Conservation (phyloP, 2,888 invertebrate species). For the Drosophila hamatofila region DNA sequence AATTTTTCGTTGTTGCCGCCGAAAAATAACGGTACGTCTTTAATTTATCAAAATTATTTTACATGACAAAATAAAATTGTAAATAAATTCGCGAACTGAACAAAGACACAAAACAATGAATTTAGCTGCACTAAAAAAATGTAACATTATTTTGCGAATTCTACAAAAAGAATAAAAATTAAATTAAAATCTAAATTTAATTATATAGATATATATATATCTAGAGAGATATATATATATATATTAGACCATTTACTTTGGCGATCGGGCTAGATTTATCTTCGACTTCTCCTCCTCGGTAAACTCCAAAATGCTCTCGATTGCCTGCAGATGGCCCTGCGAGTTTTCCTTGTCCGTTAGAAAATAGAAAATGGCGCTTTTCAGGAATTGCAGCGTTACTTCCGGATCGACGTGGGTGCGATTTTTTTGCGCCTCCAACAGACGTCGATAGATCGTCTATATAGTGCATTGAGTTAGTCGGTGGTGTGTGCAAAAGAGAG, state of each 20-base stretch:
- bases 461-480: conserved; percentile 1
- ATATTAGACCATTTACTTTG: conserved; percentile 75
- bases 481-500: conserved; percentile 15
- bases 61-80: conserved; percentile 78
- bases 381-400: conserved; percentile 95
- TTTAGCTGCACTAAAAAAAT: conserved; percentile 69
- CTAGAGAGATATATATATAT: neutral
- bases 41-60: conserved; percentile 81
- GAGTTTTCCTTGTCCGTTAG: conserved; percentile 95
- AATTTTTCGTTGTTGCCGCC: conserved; percentile 40
- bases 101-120: conserved; percentile 57
- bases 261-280: conserved; percentile 90
- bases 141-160: conserved; percentile 68
- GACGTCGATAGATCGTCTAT: conserved; percentile 94
- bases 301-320: conserved; percentile 96
- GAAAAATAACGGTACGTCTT: conserved; percentile 32
- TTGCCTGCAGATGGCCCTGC: conserved; percentile 93
- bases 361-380: conserved; percentile 97
- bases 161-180: conserved; percentile 2
- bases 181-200: conserved; percentile 3
- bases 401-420: conserved; percentile 94
- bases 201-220: neutral
- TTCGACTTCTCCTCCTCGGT: conserved; percentile 92
- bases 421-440: conserved; percentile 91
- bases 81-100: conserved; percentile 65